Evolutionary conservation across 1,140 invertebrate species (phyloP).

Genomic region (Drosophila murphyi): DNA sequence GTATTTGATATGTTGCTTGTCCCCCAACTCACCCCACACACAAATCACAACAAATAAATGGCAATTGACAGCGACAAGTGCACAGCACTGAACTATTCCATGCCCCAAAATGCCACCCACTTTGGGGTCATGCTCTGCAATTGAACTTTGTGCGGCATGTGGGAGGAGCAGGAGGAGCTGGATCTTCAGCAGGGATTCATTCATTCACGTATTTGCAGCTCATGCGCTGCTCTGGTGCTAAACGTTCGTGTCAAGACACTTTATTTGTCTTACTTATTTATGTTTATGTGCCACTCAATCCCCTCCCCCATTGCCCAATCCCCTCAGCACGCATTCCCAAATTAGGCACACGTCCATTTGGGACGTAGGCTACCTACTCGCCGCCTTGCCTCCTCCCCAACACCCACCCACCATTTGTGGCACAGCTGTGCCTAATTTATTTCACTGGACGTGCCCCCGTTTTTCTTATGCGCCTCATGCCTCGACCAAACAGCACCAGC

Average conservation of each 20-base stretch:
- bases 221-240: constrained; percentile 48
- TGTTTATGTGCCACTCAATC: constrained; percentile 61
- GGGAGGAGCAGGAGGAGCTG: no score
- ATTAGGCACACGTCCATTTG: constrained; percentile 70
- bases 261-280: constrained; percentile 81
- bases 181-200: no score
- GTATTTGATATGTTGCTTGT: constrained; percentile 60
- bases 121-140: constrained; percentile 47
- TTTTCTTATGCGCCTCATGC: constrained; percentile 27
- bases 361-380: constrained; percentile 16
- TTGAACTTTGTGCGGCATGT: constrained; percentile 60
- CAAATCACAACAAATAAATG: constrained; percentile 80
- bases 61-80: constrained; percentile 78
- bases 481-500: neutral
- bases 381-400: neutral
- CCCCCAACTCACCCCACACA: constrained; percentile 22
- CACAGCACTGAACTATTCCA: constrained; percentile 17
- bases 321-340: constrained; percentile 49
- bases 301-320: neutral
- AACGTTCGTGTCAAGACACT: constrained; percentile 73
- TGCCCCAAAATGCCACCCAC: neutral
- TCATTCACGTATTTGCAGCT: neutral
- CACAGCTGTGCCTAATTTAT: constrained; percentile 79
- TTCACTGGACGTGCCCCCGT: constrained; percentile 72
- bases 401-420: constrained; percentile 22